Conservation (phyloP, 2,113 vertebrate genomes). For the Monarcha castaneiventris region DNA sequence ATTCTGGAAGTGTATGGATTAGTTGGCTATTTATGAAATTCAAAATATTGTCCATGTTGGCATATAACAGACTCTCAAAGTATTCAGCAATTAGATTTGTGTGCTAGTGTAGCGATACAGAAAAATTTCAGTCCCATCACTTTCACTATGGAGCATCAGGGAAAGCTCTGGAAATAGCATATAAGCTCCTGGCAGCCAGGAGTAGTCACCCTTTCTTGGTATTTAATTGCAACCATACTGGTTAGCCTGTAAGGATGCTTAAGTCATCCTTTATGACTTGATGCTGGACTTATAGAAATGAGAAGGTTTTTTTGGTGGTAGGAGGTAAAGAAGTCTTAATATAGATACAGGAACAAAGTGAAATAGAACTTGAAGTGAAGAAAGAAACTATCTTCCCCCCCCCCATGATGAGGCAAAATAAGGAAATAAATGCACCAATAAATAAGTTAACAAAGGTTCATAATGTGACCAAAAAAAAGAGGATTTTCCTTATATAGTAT, state of each 20-base stretch:
- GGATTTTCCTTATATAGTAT: background rate
- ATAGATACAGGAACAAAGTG: background rate
- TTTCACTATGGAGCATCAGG: background rate
- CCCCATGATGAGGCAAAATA: background rate
- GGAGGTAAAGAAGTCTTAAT: background rate
- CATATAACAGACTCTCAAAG: background rate
- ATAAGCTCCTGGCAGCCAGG: background rate
- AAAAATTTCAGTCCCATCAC: background rate
- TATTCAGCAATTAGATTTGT: background rate
- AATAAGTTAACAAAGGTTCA: background rate
- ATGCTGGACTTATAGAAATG: background rate
- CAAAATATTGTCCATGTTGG: background rate
- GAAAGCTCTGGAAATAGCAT: background rate
- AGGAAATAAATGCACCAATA: background rate
- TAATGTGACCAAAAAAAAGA: background rate
- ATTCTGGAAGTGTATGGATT: background rate
- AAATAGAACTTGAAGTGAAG: background rate
- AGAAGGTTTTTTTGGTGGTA: background rate
- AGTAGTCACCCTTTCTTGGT: background rate
- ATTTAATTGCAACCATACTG: background rate
- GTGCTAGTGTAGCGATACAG: background rate
- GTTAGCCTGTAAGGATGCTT: background rate
- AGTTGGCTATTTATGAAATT: background rate
- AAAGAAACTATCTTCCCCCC: background rate
- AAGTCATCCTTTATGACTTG: background rate